Conservation (phyloP, 2,888 invertebrate genomes). For the Amphipoea oculea region DNA sequence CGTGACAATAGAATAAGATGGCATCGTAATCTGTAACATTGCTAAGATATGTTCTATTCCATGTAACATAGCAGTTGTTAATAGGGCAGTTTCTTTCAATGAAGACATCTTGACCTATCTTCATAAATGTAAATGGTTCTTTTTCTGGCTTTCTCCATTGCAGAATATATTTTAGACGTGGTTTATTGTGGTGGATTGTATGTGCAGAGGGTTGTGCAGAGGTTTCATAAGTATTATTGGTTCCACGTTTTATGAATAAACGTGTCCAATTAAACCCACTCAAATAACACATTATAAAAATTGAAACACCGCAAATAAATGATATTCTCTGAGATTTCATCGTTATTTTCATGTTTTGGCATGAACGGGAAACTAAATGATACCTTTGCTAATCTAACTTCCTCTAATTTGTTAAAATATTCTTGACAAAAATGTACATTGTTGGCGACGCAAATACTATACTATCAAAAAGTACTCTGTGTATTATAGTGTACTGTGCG, state of each 20-base stretch:
- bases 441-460: too few species aligned
- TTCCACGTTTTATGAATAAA: background rate
- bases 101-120: slow-evolving; percentile 38
- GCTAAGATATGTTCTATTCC: slow-evolving; percentile 34
- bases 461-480: too few species aligned
- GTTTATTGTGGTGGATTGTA: slow-evolving; percentile 1
- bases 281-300: slow-evolving; percentile 37
- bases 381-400: background rate
- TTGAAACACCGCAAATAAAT: slow-evolving; percentile 16
- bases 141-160: slow-evolving; percentile 34
- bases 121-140: slow-evolving; percentile 34
- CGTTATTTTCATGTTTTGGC: background rate
- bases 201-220: background rate
- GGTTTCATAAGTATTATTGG: background rate
- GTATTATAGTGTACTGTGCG: background rate
- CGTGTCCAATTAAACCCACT: background rate
- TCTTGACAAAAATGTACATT: background rate
- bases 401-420: background rate
- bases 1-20: slow-evolving; percentile 37
- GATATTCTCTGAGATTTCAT: slow-evolving; percentile 24
- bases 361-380: background rate
- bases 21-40: slow-evolving; percentile 32
- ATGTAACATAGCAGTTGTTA: slow-evolving; percentile 52
- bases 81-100: slow-evolving; percentile 31
- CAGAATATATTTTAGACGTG: slow-evolving; percentile 44